Evolutionary conservation across 1,140 invertebrate species (phyloP), one percentile per base, ranked within the genome.

Genomic region (Drosophila repleta): DNA sequence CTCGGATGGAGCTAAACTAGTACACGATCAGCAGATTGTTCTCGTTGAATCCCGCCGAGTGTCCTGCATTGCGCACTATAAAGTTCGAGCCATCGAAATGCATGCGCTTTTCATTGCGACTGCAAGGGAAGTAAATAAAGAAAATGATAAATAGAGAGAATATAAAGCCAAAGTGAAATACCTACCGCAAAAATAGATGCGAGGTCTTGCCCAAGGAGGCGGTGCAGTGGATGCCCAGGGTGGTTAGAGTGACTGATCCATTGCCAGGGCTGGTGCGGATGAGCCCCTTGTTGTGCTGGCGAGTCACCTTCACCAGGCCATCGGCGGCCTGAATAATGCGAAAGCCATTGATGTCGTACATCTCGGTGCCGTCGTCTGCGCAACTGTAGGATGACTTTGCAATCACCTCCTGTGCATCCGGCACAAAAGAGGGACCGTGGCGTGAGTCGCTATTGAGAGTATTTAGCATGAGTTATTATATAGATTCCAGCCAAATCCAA

Each of bases 11-110:
- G 11, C 35, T 39, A 29, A 61, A 39, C 94, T 93, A 97, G 90
- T 96, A 97, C 76, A 97, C 96, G 93, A 96, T 97, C 5, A 97
- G 92, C 88, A 96, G 95, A 84, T 97, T 96, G 82, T 96, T 96
- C 78, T 97, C 95, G 88, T 97, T 96, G 76, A 97, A 97, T 17
- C 96, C 96, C 20, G 96, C 96, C 41, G 96, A 96, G 89, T 97
- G 96, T 4, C 96, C 96, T 1, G 96, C 96, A 92, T 97, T 97
- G 83, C 96, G 94, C 1, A 97, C 96, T 57, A 96, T 96, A 90
- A 97, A 97, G 76, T 95, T 95, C 60, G 94, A 94, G 7, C 96
- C 96, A 91, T 97, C 96, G 74, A 96, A 97, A 85, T 97, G 96
- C 95, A 97, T 96, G 45, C 96, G 93, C 68, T 96, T 92, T 91